Conservation (phyloP, 2,113 vertebrate genomes). For the Fregata magnificens region DNA sequence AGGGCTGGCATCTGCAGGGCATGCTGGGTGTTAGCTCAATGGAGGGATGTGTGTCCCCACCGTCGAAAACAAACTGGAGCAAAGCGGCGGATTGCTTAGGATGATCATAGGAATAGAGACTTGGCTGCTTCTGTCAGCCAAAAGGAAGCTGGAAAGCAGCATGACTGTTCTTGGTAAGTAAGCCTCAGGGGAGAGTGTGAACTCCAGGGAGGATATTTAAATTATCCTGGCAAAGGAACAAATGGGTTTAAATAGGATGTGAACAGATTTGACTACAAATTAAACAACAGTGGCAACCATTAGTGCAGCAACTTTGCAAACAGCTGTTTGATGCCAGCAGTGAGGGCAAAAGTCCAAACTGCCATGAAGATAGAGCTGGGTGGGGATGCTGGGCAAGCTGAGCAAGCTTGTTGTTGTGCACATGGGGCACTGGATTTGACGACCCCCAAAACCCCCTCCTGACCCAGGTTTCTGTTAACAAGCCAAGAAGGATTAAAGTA, state of each 20-base stretch:
- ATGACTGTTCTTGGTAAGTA: neutral
- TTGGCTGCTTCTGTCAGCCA: neutral
- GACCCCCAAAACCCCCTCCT: neutral
- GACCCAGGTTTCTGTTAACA: neutral
- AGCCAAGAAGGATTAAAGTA: neutral
- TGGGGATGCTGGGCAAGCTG: neutral
- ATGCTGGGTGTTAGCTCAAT: neutral
- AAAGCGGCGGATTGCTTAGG: neutral
- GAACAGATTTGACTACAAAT: neutral
- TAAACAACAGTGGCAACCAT: neutral
- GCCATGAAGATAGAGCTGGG: neutral
- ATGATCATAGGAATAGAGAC: neutral
- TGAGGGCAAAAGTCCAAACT: neutral
- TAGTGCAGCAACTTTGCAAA: neutral
- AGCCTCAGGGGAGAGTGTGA: neutral
- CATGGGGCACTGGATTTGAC: neutral
- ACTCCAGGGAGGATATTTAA: neutral
- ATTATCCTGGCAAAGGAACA: neutral
- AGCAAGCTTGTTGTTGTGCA: neutral
- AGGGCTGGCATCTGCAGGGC: neutral
- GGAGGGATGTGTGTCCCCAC: neutral
- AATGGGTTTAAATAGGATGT: neutral
- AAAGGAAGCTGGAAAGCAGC: neutral
- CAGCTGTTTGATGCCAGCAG: neutral
- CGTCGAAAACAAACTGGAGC: neutral